These are phyloP conservation scores for Cephus runcator DNA, from an alignment of 2,888 invertebrate genomes.

Conservation along the genomic window DNA sequence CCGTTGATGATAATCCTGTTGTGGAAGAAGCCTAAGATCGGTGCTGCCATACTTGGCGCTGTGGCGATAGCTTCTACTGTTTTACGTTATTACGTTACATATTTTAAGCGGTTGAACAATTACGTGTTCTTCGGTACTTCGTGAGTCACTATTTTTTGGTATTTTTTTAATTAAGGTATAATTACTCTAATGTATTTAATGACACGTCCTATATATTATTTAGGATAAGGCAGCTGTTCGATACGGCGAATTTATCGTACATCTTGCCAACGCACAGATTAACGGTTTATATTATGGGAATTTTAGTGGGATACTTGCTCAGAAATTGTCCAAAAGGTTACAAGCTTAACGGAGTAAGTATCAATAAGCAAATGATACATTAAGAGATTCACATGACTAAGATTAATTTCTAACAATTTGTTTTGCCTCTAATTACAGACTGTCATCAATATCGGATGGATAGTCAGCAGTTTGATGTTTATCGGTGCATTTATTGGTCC, in stretches of 20 bases:
- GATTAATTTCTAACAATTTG: neutral
- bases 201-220: neutral
- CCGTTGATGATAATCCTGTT: constrained; percentile 71
- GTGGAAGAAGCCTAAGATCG: constrained; percentile 72
- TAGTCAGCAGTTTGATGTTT: constrained; percentile 67
- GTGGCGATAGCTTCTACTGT: constrained; percentile 70
- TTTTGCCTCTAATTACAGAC: constrained; percentile 48
- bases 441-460: constrained; percentile 70
- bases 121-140: constrained; percentile 77
- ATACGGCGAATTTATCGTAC: constrained; percentile 77
- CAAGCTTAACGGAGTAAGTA: constrained; percentile 66
- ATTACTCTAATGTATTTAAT: neutral
- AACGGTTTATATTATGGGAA: constrained; percentile 77
- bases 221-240: constrained; percentile 74
- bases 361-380: neutral
- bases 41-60: constrained; percentile 63
- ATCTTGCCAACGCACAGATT: constrained; percentile 74
- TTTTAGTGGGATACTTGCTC: constrained; percentile 72
- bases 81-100: constrained; percentile 73
- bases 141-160: constrained; percentile 66
- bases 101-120: constrained; percentile 71
- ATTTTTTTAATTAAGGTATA: neutral
- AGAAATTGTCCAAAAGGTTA: constrained; percentile 64
- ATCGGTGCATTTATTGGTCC: constrained; percentile 71
- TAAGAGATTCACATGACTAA: neutral